Percentiles rank a stretch among this genome's conserved stretches.
Evolutionary conservation across 2,113 vertebrate genomes (phyloP).

Genomic region (Formicarius rufipectus): DNA sequence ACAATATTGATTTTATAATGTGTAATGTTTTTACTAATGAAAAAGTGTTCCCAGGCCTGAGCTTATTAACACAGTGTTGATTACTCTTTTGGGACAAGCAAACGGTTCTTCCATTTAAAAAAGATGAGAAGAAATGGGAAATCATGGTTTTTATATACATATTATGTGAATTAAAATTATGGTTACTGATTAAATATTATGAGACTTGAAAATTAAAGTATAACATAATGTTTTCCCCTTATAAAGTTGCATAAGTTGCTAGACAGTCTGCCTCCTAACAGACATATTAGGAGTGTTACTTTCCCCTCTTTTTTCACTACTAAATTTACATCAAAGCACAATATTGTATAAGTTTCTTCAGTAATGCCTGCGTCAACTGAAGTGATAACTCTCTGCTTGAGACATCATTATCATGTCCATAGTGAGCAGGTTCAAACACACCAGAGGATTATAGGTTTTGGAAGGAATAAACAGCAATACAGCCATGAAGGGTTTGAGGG

Average conservation of each 20-base stretch:
- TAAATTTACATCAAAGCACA: not conserved
- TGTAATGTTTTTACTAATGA: conserved; percentile 62
- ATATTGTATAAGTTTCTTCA: not conserved
- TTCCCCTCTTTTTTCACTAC: not conserved
- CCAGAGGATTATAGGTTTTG: not conserved
- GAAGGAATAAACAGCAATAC: not conserved
- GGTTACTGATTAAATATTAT: conserved; percentile 60
- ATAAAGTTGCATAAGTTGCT: not conserved
- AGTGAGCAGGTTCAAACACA: not conserved
- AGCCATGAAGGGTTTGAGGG: not conserved
- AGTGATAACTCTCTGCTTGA: not conserved
- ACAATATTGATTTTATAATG: conserved; percentile 71
- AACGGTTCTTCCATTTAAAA: conserved; percentile 53
- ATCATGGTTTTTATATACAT: conserved; percentile 23
- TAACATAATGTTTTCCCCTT: conserved; percentile 13
- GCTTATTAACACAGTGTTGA: conserved; percentile 70
- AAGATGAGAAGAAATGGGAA: conserved; percentile 53
- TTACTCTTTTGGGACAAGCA: conserved; percentile 64
- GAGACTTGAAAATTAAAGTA: conserved; percentile 50
- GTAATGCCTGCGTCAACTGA: not conserved
- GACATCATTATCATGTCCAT: not conserved
- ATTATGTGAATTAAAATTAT: conserved; percentile 54
- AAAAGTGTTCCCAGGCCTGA: conserved; percentile 58
- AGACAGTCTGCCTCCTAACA: not conserved
- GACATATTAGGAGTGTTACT: not conserved